Base-by-base conservation (phyloP, 1,140 invertebrate genomes). In the Lepidurus arcticus region DNA sequence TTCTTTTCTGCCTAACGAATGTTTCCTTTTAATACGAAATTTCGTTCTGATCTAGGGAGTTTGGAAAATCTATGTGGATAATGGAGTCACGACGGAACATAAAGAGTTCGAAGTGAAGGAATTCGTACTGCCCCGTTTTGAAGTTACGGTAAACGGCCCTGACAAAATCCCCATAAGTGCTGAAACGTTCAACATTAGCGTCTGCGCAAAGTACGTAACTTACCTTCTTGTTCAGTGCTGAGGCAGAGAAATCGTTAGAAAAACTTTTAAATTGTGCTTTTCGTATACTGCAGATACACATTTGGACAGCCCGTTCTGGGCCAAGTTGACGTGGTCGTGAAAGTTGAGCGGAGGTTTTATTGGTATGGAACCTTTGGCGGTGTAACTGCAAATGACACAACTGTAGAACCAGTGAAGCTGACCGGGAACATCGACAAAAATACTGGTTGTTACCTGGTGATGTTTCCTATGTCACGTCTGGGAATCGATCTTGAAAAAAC, bases 91-190 rank as follows among this genome's bases (percentile, higher is more conserved):
- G 11, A 78, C 13, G 47, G 81, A 80, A 0, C 13, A 21, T 1
- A 44, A 78, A 44, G 42, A 77, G 26, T 90, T 91, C 80, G 86
- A 89, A 79, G 88, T 91, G 8, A 87, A 86, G 42, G 88, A 90
- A 82, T 90, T 90, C 80, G 87, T 90, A 44, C 82, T 92, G 11
- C 91, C 90, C 7, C 88, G 89, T 80, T 92, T 91, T 80, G 88
- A 91, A 84, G 88, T 92, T 0, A 87, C 86, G 0, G 85, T 92
- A 10, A 85, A 86, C n/a, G 85, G 89, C 16, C 90, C 90, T 0
- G 84, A 86, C 65, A 90, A 86, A 47, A 87, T 90, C 47, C 85
- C 90, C 53, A 85, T 86, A 1, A 86, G 87, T 45, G 53, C 53
- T 65, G 13, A 65, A 65, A 65, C 16, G 6, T 65, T 65, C 53